Evolutionary conservation across 1,140 invertebrate species (phyloP).

Genomic region (Orussus abietinus): DNA sequence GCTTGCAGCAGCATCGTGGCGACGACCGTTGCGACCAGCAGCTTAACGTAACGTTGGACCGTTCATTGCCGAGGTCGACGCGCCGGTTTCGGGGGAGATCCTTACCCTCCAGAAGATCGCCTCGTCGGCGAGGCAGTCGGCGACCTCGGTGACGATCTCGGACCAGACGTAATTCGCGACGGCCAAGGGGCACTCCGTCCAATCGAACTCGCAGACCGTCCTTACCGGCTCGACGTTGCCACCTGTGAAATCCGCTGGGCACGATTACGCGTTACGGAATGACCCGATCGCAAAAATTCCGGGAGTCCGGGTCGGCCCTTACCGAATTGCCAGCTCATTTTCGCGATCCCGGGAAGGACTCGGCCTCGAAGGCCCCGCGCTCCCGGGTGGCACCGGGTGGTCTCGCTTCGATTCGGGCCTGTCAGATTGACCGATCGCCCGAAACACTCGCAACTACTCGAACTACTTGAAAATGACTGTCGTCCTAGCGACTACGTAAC

Average conservation of each 20-base stretch:
- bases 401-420: too few relatives aligned
- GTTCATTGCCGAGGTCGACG: too few relatives aligned
- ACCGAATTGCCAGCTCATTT: slow-evolving; percentile 43
- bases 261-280: too few relatives aligned
- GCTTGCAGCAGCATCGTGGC: slow-evolving; percentile 24
- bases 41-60: too few relatives aligned
- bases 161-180: slow-evolving; percentile 38
- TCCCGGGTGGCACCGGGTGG: too few relatives aligned
- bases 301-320: slow-evolving; percentile 13
- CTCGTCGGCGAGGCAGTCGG: slow-evolving; percentile 35
- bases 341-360: not conserved
- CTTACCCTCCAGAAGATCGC: slow-evolving; percentile 31
- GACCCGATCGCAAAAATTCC: not conserved
- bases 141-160: slow-evolving; percentile 41
- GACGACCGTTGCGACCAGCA: slow-evolving; percentile 21
- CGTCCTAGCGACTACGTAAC: too few relatives aligned
- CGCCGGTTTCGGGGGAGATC: too few relatives aligned
- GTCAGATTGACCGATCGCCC: too few relatives aligned
- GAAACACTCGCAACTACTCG: too few relatives aligned
- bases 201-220: slow-evolving; percentile 31
- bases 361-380: too few relatives aligned
- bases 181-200: slow-evolving; percentile 33
- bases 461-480: too few relatives aligned
- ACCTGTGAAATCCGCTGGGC: slow-evolving; percentile 31
- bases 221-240: slow-evolving; percentile 36